Conservation (phyloP, 2,113 vertebrate species). For the Orthonyx spaldingii region DNA sequence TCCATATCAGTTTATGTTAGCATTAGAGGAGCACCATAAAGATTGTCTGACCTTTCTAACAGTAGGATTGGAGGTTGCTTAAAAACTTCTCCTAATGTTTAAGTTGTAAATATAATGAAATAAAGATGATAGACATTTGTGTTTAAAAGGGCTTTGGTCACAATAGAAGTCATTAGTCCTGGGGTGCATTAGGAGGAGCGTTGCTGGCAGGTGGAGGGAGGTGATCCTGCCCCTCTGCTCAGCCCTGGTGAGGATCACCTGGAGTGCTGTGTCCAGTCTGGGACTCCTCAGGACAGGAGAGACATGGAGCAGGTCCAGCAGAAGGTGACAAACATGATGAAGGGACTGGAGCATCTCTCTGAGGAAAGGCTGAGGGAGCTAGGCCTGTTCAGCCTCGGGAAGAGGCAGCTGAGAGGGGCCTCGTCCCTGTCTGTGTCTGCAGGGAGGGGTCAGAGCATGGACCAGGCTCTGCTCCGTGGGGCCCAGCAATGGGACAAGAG, state of each 20-base stretch:
- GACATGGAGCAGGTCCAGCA: accelerated
- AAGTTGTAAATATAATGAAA: background rate
- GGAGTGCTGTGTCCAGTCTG: background rate
- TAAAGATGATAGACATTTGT: background rate
- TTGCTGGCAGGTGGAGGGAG: background rate
- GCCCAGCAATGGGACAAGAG: background rate
- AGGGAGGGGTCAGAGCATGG: background rate
- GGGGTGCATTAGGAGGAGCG: background rate
- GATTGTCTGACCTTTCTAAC: slow-evolving; percentile 14
- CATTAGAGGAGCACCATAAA: background rate
- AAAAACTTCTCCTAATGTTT: background rate
- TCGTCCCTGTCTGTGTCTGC: background rate
- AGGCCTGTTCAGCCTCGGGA: background rate
- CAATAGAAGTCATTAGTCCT: background rate
- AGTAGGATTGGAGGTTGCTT: background rate
- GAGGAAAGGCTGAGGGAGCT: background rate
- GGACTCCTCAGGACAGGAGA: background rate
- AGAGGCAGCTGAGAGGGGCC: background rate
- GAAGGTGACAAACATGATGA: background rate
- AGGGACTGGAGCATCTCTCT: background rate
- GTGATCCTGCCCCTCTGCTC: background rate
- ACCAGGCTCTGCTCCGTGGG: background rate
- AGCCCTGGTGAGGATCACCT: background rate
- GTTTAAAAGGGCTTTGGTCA: background rate
- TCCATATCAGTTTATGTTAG: background rate